Evolutionary conservation across 1,140 invertebrate species (phyloP).

Genomic region (Diorhabda carinulata): DNA sequence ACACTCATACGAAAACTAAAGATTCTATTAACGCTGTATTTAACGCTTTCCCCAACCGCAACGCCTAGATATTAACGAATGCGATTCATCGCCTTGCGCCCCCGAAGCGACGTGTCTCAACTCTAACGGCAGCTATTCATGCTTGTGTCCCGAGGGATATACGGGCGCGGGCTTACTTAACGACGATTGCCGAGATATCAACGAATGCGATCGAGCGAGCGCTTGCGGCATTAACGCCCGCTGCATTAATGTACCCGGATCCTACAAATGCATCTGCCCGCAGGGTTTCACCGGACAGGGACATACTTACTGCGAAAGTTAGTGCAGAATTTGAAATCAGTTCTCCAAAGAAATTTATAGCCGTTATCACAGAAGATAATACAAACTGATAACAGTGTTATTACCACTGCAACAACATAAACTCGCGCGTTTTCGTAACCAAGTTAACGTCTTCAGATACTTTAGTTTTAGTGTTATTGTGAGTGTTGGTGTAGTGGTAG

Average conservation of each 20-base stretch:
- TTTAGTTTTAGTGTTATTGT: too few relatives aligned
- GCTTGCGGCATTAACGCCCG: constrained; percentile 84
- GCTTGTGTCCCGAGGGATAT: constrained; percentile 71
- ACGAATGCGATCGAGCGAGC: constrained; percentile 61
- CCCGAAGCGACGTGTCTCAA: constrained; percentile 70
- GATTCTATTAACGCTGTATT: not conserved
- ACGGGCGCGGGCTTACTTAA: constrained; percentile 55
- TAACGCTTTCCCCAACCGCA: not conserved
- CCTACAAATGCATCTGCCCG: constrained; percentile 88
- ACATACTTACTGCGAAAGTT: constrained; percentile 71
- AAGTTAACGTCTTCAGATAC: too few relatives aligned
- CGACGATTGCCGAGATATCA: constrained; percentile 58
- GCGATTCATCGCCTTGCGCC: constrained; percentile 62
- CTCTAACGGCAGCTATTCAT: constrained; percentile 68
- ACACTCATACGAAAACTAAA: too few relatives aligned
- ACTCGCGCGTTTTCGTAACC: too few relatives aligned
- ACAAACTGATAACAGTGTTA: too few relatives aligned
- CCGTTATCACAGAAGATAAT: too few relatives aligned
- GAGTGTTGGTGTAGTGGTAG: too few relatives aligned
- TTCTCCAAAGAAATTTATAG: not conserved
- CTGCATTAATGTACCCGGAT: constrained; percentile 88
- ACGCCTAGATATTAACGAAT: constrained; percentile 59
- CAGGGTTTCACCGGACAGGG: constrained; percentile 75
- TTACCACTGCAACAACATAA: too few relatives aligned
- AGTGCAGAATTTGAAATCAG: constrained; percentile 47